These are phyloP conservation scores for Nephrotoma appendiculata DNA, from an alignment of 2,888 invertebrate genomes.

Conservation along the genomic window DNA sequence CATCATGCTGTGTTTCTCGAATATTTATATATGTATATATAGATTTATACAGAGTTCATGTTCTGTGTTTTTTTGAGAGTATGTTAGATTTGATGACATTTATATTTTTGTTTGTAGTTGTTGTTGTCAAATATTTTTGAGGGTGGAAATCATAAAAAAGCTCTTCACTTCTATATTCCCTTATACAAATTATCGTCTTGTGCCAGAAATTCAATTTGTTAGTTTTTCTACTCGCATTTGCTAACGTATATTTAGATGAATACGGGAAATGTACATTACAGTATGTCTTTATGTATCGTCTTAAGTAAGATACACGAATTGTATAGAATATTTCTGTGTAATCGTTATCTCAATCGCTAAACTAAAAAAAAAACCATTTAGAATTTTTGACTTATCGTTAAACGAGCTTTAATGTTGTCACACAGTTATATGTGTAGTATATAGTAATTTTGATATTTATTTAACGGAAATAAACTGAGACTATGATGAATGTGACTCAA, in stretches of 20 bases:
- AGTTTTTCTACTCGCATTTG: not conserved
- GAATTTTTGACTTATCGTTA: not conserved
- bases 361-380: not conserved
- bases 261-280: not conserved
- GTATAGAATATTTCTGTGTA: not conserved
- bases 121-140: not conserved
- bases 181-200: not conserved
- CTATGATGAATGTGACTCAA: not conserved
- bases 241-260: not conserved
- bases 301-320: not conserved
- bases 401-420: not conserved
- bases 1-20: not conserved
- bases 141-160: not conserved
- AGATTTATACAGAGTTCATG: not conserved
- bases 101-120: not conserved
- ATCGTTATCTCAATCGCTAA: not conserved
- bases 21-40: not conserved
- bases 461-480: not conserved
- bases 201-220: not conserved
- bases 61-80: not conserved
- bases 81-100: not conserved
- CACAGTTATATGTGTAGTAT: not conserved
- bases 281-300: not conserved
- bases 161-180: not conserved
- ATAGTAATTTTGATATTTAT: not conserved